Conservation (phyloP, 2,113 vertebrate species). For the Myotis lucifugus region DNA sequence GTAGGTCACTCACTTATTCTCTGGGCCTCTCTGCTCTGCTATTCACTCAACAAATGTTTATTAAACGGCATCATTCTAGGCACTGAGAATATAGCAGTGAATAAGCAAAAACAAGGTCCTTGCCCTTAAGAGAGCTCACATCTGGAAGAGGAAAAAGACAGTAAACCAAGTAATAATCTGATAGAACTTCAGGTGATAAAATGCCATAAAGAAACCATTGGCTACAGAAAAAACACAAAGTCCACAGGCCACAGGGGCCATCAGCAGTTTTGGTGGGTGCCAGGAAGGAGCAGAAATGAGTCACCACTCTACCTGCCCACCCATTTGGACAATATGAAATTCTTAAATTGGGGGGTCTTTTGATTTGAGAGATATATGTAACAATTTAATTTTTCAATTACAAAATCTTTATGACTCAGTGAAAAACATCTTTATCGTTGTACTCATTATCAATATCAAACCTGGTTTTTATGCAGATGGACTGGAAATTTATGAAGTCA, state of each 20-base stretch:
- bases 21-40: background rate
- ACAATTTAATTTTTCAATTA: conserved; percentile 21
- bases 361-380: background rate
- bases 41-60: background rate
- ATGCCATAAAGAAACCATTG: background rate
- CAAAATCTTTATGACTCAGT: background rate
- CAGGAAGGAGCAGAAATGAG: background rate
- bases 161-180: background rate
- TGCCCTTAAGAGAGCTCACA: background rate
- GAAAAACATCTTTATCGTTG: conserved; percentile 6
- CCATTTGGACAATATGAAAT: background rate
- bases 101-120: background rate
- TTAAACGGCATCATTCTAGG: background rate
- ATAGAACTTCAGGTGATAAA: background rate
- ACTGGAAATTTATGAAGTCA: conserved; percentile 24
- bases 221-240: background rate
- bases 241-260: background rate
- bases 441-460: background rate
- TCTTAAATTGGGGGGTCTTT: background rate
- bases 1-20: background rate
- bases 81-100: background rate
- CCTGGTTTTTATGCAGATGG: conserved; percentile 16
- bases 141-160: background rate
- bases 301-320: background rate
- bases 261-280: background rate